A percentile compares a stretch with the other conserved stretches of the same genome.
phyloP scores from a whole-genome alignment of 2,888 invertebrate genomes.

The Leptogaster cylindrica region DNA sequence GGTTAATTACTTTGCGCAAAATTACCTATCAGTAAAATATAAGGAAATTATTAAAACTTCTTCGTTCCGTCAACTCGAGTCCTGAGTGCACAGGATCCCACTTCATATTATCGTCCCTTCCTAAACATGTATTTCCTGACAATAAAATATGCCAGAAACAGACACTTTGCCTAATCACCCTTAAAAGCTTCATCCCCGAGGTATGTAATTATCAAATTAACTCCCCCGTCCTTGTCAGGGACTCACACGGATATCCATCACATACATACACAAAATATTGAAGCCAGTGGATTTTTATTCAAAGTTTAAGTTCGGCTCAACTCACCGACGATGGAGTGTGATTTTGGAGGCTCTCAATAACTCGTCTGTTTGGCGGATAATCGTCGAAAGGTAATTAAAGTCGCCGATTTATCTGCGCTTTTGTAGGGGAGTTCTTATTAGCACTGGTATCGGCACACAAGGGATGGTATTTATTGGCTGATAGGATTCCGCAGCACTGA shows the following conservation, averaged over 20 bases:
- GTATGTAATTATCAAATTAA: conserved; percentile 39
- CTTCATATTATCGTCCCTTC: conserved; percentile 23
- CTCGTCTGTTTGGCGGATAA: conserved; percentile 11
- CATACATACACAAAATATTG: conserved; percentile 14
- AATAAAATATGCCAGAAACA: conserved; percentile 38
- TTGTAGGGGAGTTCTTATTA: no score
- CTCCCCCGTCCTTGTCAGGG: conserved; percentile 18
- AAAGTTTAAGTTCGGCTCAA: conserved; percentile 14
- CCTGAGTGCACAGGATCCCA: background rate
- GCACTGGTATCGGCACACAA: no score
- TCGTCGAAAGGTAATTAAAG: background rate
- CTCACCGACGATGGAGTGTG: background rate
- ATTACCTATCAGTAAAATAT: background rate
- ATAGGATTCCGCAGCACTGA: no score
- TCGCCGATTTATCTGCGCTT: no score
- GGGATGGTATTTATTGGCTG: no score
- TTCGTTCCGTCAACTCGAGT: background rate
- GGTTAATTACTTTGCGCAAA: conserved; percentile 21
- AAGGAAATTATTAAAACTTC: conserved; percentile 12
- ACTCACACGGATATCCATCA: conserved; percentile 32
- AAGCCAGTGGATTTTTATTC: conserved; percentile 25
- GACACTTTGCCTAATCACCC: conserved; percentile 40
- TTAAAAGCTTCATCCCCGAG: conserved; percentile 37
- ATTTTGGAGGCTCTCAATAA: background rate
- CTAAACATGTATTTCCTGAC: conserved; percentile 22